phyloP scores from a whole-genome alignment of 2,888 invertebrate species.

The Drosophila antonietae region DNA sequence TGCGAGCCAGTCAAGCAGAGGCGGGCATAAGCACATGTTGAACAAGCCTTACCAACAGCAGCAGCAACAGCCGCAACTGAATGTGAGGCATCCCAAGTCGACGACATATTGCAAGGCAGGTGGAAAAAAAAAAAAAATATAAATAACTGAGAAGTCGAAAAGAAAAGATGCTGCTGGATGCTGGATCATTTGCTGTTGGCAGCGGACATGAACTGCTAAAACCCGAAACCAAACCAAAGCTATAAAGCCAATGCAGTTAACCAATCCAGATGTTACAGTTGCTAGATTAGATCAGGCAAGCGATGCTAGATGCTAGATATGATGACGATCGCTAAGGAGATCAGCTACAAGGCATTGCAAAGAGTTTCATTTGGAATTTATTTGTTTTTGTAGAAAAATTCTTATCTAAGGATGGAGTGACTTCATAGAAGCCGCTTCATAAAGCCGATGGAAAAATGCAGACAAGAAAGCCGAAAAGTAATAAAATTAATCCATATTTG shows the following conservation, averaged over 20 bases:
- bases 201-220: constrained; percentile 25
- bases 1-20: constrained; percentile 32
- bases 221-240: constrained; percentile 24
- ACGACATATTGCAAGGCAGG: constrained; percentile 35
- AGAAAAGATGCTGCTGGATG: constrained; percentile 19
- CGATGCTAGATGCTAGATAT: background rate
- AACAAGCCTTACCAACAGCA: constrained; percentile 63
- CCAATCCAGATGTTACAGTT: constrained; percentile 13
- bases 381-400: too few species aligned
- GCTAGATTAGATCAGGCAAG: constrained; percentile 4
- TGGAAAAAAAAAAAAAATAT: background rate
- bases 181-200: constrained; percentile 28
- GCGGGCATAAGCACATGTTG: constrained; percentile 73
- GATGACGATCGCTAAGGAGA: background rate
- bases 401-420: background rate
- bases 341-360: background rate
- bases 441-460: background rate
- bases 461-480: background rate
- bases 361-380: background rate
- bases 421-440: background rate
- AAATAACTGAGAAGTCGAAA: background rate
- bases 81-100: constrained; percentile 37
- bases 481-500: background rate
- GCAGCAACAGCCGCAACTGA: background rate
- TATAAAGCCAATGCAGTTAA: constrained; percentile 22